phyloP scores from a whole-genome alignment of 2,797 vertebrate species.

The Antrozous pallidus region DNA sequence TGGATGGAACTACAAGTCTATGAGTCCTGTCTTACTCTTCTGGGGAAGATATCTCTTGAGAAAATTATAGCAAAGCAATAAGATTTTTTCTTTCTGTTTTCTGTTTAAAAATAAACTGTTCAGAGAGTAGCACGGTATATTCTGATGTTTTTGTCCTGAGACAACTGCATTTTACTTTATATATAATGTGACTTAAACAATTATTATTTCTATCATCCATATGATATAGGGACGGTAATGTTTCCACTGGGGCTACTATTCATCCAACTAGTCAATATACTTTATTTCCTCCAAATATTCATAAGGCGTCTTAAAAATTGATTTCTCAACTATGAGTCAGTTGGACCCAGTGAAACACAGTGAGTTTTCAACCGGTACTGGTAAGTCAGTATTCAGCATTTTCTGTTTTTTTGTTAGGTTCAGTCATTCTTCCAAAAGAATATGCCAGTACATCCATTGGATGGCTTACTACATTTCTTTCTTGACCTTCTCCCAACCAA shows the following conservation, averaged over 20 bases:
- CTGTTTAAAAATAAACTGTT: constrained; percentile 59
- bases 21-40: background rate
- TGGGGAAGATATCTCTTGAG: constrained; percentile 24
- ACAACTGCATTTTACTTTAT: constrained; percentile 38
- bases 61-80: constrained; percentile 45
- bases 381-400: background rate
- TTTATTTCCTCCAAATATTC: constrained; percentile 59
- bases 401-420: background rate
- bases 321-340: constrained; percentile 63
- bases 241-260: background rate
- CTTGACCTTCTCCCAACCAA: background rate
- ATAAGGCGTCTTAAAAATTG: constrained; percentile 44
- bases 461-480: background rate
- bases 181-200: constrained; percentile 47
- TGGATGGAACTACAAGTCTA: constrained; percentile 13
- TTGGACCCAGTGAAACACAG: constrained; percentile 31
- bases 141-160: constrained; percentile 32
- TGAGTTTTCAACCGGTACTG: background rate
- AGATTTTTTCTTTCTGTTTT: constrained; percentile 27
- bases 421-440: background rate
- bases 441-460: background rate
- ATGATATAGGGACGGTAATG: background rate
- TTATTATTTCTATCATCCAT: constrained; percentile 59
- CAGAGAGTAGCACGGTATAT: background rate
- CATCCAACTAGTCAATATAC: constrained; percentile 48